Evolutionary conservation across 2,797 vertebrate genomes (phyloP), one percentile per base, ranked within the genome.

Genomic region (Eidolon dupreanum): DNA sequence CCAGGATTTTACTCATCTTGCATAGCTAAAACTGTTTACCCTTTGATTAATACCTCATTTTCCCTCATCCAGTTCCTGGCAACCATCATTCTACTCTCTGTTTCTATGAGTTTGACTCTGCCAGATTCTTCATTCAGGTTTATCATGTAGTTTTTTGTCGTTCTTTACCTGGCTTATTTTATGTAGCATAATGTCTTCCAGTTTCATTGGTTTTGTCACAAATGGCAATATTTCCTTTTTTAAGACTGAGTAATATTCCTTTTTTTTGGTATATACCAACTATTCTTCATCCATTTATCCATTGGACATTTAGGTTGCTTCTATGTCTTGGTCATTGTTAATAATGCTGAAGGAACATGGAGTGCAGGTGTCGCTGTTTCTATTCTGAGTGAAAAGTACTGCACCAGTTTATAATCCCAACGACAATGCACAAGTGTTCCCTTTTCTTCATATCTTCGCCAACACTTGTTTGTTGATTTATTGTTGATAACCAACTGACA

Each of bases 11-110:
- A 5, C 9, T 46, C 31, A 9, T 19, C 5, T 36, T 36, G 26
- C 16, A 59, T 2, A 33, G 38, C 49, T 4, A 3, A 46, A 28
- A 49, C 31, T 31, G 17, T 6, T 10, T 33, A n/a, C 19, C 36
- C 4, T 66, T 66, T 26, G 8, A 59, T 1, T 57, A 57, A 36
- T 2, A 49, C 31, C n/a, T 31, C 11, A 16, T 20, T 20, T 24
- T 7, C 8, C 1, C 8, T 9, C 10, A 8, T 24, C 11, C 15
- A 15, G 0, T 17, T 38, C 74, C 36, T 22, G 24, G 11, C 6
- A 24, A 55, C 77, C 31, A 36, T 5, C 41, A 17, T 41, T 20
- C 73, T 43, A 12, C 9, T 38, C 9, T 38, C 46, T n/a, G 5
- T 16, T 38, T 38, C 12, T 8, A 8, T n/a, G 46, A 55, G 36